Evolutionary conservation across 2,113 vertebrate genomes (phyloP).

Genomic region (Globicephala melas): DNA sequence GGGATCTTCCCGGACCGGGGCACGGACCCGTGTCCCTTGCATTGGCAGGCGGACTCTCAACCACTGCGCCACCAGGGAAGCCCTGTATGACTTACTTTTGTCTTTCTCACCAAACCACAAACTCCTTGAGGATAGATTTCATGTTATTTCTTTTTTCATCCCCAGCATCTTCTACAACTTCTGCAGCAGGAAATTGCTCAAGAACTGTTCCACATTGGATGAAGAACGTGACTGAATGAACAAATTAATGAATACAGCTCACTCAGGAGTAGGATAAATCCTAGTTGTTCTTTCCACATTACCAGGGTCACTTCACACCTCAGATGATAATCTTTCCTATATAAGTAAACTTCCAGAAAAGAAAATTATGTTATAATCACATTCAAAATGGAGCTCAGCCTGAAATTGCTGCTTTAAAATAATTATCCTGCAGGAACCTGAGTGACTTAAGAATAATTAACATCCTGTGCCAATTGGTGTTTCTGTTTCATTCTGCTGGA

Average conservation of each 20-base stretch:
- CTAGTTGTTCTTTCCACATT: background rate
- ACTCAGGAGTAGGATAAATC: background rate
- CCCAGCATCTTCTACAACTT: background rate
- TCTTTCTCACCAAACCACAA: background rate
- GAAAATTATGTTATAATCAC: background rate
- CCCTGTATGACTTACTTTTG: background rate
- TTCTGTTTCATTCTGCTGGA: background rate
- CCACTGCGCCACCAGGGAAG: no score
- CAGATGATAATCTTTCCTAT: background rate
- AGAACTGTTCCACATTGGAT: background rate
- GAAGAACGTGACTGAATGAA: background rate
- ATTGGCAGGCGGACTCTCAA: no score
- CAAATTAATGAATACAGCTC: background rate
- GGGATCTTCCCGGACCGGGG: no score
- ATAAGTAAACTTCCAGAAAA: background rate
- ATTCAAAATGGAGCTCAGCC: background rate
- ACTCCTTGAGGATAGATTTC: background rate
- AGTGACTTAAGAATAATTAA: conserved; percentile 1
- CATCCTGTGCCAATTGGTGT: background rate
- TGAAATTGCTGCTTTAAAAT: background rate
- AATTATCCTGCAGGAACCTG: background rate
- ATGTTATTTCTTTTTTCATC: background rate
- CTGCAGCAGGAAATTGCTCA: background rate
- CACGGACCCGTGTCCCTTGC: no score
- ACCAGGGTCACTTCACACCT: background rate